A percentile compares a stretch with the other conserved stretches of the same genome.
phyloP scores from a whole-genome alignment of 1,140 invertebrate species.

The Mylabris phalerata region DNA sequence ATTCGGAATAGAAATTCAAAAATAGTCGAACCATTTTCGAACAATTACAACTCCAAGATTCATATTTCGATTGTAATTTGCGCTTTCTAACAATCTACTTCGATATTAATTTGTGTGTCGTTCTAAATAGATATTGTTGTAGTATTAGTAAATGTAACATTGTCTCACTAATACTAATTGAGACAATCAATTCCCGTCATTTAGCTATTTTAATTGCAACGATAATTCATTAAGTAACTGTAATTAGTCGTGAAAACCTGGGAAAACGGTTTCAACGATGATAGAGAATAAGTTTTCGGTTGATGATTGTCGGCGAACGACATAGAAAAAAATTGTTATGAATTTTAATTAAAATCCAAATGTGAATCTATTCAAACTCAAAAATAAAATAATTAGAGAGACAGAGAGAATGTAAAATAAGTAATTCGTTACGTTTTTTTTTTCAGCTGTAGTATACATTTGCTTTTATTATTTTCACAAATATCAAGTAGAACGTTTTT shows the following conservation, averaged over 20 bases:
- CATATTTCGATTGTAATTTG: not conserved
- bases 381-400: not conserved
- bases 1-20: too few relatives aligned
- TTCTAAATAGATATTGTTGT: constrained; percentile 2
- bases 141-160: constrained; percentile 17
- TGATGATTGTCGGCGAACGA: not conserved
- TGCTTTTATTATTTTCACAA: constrained; percentile 36
- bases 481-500: constrained; percentile 30
- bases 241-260: constrained; percentile 16
- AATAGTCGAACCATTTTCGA: not conserved
- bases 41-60: not conserved
- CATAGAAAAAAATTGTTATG: not conserved
- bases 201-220: constrained; percentile 26
- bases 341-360: not conserved
- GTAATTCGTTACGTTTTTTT: constrained; percentile 6
- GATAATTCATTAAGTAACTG: constrained; percentile 20
- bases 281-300: too few relatives aligned
- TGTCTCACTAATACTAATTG: constrained; percentile 26
- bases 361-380: too few relatives aligned
- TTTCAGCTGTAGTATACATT: constrained; percentile 30
- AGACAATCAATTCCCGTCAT: constrained; percentile 28
- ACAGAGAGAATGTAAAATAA: not conserved
- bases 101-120: too few relatives aligned
- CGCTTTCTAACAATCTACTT: not conserved
- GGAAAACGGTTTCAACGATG: too few relatives aligned